These are phyloP conservation scores for Mimumesa dahlbomi DNA, from an alignment of 2,888 invertebrate species.

Conservation along the genomic window DNA sequence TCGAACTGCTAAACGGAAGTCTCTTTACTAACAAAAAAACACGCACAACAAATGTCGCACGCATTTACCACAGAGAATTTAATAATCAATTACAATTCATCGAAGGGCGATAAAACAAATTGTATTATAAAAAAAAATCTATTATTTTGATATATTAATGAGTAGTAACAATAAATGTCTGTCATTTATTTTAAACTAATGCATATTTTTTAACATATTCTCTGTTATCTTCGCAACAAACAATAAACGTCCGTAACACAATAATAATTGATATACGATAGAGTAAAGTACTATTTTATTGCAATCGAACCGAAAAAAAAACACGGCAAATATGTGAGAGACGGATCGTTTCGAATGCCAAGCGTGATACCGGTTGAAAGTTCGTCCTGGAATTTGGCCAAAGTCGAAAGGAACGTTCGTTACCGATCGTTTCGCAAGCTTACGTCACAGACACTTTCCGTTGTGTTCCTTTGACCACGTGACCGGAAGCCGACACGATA, in stretches of 20 bases:
- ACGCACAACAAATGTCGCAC: too few relatives aligned
- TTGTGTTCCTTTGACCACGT: slow-evolving; percentile 18
- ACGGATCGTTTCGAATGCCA: slow-evolving; percentile 64
- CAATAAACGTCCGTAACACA: too few relatives aligned
- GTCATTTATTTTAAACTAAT: too few relatives aligned
- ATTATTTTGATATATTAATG: too few relatives aligned
- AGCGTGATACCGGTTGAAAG: slow-evolving; percentile 67
- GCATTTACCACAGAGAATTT: too few relatives aligned
- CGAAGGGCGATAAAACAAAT: too few relatives aligned
- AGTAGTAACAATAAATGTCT: too few relatives aligned
- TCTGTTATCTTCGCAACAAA: too few relatives aligned
- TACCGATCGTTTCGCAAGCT: slow-evolving; percentile 35
- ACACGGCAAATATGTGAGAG: slow-evolving; percentile 1
- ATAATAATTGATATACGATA: slow-evolving; percentile 42
- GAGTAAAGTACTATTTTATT: slow-evolving; percentile 13
- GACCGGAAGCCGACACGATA: slow-evolving; percentile 41
- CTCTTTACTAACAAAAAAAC: neutral
- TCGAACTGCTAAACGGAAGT: slow-evolving; percentile 20
- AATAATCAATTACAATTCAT: too few relatives aligned
- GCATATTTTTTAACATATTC: too few relatives aligned
- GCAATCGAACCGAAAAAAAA: slow-evolving; percentile 19
- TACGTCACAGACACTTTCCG: slow-evolving; percentile 40
- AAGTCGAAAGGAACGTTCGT: slow-evolving; percentile 58
- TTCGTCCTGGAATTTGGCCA: slow-evolving; percentile 75
- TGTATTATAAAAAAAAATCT: too few relatives aligned